Evolutionary conservation across 2,888 invertebrate species (phyloP).

Genomic region (Ceriagrion tenellum): DNA sequence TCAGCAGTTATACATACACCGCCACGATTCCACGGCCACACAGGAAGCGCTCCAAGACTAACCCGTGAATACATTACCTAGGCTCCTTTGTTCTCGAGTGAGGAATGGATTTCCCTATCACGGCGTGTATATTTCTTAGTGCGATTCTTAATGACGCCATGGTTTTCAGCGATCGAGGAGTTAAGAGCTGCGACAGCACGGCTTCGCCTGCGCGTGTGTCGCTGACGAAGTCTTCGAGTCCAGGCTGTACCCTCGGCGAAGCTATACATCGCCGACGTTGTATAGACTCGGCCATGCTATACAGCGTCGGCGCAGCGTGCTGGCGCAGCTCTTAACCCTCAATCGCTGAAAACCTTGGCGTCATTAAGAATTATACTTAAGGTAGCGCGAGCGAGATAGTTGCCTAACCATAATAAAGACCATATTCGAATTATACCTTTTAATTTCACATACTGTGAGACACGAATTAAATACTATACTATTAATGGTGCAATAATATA

Average conservation of each 20-base stretch:
- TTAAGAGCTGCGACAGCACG: not conserved
- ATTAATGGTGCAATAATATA: no score
- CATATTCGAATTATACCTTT: no score
- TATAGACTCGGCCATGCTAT: no score
- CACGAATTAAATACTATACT: no score
- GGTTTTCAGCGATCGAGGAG: not conserved
- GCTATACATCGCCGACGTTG: no score
- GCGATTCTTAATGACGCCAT: not conserved
- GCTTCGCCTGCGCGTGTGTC: not conserved
- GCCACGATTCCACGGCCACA: not conserved
- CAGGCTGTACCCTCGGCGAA: no score
- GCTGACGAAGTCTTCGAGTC: not conserved
- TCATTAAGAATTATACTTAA: not conserved
- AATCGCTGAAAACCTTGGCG: not conserved
- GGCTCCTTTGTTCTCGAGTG: not conserved
- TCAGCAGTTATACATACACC: not conserved
- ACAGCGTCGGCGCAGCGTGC: not conserved
- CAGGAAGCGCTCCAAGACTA: not conserved
- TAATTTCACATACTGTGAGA: no score
- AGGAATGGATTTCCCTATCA: not conserved
- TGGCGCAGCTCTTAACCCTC: not conserved
- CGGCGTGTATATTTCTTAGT: not conserved
- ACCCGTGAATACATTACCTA: constrained; percentile 1
- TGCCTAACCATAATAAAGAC: no score
- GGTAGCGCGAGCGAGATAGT: no score